Evolutionary conservation across 2,797 vertebrate species (phyloP).

Genomic region (Pangasius krempfi): DNA sequence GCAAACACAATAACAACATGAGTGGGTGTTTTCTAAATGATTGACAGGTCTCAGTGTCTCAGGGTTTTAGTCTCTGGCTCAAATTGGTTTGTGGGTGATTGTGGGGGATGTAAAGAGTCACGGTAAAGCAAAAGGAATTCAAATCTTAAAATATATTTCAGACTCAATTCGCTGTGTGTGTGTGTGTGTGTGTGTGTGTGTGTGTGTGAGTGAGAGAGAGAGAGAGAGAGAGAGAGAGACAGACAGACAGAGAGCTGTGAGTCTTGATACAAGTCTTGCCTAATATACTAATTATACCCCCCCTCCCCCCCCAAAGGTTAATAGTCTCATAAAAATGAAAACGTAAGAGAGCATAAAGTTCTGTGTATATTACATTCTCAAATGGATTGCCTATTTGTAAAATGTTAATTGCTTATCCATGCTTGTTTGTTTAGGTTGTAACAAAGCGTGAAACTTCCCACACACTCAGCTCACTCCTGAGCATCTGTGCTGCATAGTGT

Average conservation of each 20-base stretch:
- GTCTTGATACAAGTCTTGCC: too few relatives aligned
- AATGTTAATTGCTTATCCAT: slow-evolving; percentile 22
- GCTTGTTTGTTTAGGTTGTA: background rate
- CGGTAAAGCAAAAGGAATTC: background rate
- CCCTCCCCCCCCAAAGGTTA: background rate
- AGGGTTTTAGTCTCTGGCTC: background rate
- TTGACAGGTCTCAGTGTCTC: background rate
- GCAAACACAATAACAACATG: background rate
- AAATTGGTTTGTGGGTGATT: slow-evolving; percentile 11
- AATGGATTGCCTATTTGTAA: slow-evolving; percentile 9
- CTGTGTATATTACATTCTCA: background rate
- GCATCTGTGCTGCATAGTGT: background rate
- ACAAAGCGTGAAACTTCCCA: background rate
- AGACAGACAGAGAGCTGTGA: background rate
- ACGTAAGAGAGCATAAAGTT: background rate
- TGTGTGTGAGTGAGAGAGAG: background rate
- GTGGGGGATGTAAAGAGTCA: background rate
- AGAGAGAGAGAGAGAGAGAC: too few relatives aligned
- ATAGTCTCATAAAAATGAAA: slow-evolving; percentile 20
- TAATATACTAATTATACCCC: background rate
- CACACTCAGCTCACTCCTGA: background rate
- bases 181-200: slow-evolving; percentile 14
- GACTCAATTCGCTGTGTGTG: slow-evolving; percentile 1
- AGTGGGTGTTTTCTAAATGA: slow-evolving; percentile 1
- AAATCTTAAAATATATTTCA: slow-evolving; percentile 12